Percentiles rank a stretch among this genome's conserved stretches.
These are phyloP conservation scores for Ciconia nigra DNA, from an alignment of 2,797 vertebrate genomes.

Conservation along the genomic window DNA sequence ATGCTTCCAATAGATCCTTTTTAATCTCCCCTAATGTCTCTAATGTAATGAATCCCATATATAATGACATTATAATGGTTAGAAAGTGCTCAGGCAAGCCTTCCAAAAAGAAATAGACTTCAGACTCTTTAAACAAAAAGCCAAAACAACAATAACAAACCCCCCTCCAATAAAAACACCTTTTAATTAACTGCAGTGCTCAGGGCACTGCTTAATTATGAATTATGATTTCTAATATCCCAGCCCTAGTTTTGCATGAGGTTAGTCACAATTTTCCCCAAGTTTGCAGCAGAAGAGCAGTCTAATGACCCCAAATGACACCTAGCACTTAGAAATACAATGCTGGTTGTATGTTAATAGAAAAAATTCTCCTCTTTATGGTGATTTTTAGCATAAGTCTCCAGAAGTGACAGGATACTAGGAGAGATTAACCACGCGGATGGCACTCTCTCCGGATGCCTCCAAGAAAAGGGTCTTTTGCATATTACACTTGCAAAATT, in stretches of 20 bases:
- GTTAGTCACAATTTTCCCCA: background rate
- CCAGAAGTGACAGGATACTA: background rate
- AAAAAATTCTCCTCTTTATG: background rate
- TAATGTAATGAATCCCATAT: slow-evolving; percentile 56
- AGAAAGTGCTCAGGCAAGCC: slow-evolving; percentile 53
- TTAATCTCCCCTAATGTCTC: slow-evolving; percentile 57
- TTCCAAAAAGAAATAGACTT: slow-evolving; percentile 45
- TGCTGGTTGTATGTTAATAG: background rate
- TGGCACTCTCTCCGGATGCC: background rate
- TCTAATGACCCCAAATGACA: background rate
- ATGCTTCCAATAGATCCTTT: slow-evolving; percentile 48
- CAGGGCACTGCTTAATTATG: background rate
- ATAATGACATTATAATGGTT: slow-evolving; percentile 56
- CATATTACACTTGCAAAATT: background rate
- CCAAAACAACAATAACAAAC: slow-evolving; percentile 2
- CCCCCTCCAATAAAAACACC: background rate
- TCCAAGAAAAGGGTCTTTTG: background rate
- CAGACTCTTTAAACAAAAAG: slow-evolving; percentile 30
- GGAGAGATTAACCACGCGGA: background rate
- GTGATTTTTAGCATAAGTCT: background rate
- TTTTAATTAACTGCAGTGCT: slow-evolving; percentile 42
- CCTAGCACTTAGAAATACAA: background rate
- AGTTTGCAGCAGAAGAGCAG: background rate
- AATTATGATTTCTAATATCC: slow-evolving; percentile 1
- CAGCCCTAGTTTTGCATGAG: background rate